phyloP scores from a whole-genome alignment of 2,888 invertebrate species.

The Polia nebulosa region DNA sequence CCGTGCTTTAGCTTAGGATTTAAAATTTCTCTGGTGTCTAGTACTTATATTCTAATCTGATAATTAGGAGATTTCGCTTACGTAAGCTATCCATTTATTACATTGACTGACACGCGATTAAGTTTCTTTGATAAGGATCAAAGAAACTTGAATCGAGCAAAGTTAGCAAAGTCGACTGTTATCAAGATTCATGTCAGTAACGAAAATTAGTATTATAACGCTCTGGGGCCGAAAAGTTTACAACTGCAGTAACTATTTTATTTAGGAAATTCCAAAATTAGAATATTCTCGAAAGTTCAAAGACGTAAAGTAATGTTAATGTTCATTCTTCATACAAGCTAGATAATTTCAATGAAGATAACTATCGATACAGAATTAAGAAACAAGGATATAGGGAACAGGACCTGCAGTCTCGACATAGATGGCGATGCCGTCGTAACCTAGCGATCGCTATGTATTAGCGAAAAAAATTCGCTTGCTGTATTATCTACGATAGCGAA shows the following conservation, averaged over 20 bases:
- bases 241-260: not conserved
- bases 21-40: not conserved
- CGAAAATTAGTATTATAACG: conserved; percentile 5
- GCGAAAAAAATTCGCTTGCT: too few species aligned
- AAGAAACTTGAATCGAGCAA: conserved; percentile 11
- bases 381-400: not conserved
- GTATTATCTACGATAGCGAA: too few species aligned
- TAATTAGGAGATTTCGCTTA: not conserved
- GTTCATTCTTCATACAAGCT: too few species aligned
- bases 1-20: too few species aligned
- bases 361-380: not conserved
- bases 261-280: not conserved
- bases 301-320: too few species aligned
- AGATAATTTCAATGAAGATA: not conserved
- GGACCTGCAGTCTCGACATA: too few species aligned
- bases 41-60: conserved; percentile 12
- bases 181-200: conserved; percentile 18
- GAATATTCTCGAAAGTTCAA: too few species aligned
- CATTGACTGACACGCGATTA: conserved; percentile 27
- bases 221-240: not conserved
- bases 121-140: conserved; percentile 34
- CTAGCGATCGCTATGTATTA: too few species aligned
- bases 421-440: too few species aligned
- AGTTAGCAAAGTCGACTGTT: conserved; percentile 22
- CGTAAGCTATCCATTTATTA: conserved; percentile 28